Evolutionary conservation across 2,113 vertebrate genomes (phyloP).

Genomic region (Cephalopterus ornatus): DNA sequence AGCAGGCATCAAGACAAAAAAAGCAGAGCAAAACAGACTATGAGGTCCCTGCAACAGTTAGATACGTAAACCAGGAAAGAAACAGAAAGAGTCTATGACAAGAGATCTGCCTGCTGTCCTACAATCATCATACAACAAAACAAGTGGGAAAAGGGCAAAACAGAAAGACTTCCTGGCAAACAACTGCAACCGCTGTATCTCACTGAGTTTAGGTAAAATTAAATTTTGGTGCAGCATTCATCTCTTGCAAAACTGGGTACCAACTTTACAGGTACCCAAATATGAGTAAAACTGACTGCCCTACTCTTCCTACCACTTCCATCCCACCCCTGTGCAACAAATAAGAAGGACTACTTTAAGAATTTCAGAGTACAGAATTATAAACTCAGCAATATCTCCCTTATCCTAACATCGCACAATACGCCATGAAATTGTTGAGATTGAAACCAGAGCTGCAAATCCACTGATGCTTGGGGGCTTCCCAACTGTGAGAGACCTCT

Average conservation of each 20-base stretch:
- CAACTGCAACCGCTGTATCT: not conserved
- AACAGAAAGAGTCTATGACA: not conserved
- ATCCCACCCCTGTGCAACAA: not conserved
- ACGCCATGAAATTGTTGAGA: not conserved
- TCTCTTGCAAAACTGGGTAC: not conserved
- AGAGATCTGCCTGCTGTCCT: not conserved
- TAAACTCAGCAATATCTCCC: not conserved
- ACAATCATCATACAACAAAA: not conserved
- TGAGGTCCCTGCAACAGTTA: not conserved
- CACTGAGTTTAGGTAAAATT: not conserved
- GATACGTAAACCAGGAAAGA: accelerated
- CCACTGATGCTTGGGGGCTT: not conserved
- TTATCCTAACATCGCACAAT: not conserved
- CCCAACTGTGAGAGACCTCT: not conserved
- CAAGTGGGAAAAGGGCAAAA: not conserved
- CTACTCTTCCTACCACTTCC: not conserved
- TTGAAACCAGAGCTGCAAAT: not conserved
- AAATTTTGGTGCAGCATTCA: not conserved
- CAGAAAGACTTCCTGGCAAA: not conserved
- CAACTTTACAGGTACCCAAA: not conserved
- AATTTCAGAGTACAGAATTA: not conserved
- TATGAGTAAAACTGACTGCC: not conserved
- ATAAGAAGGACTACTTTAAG: not conserved
- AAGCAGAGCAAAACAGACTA: not conserved
- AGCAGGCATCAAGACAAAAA: not conserved